Evolutionary conservation across 2,797 vertebrate species (phyloP).

Genomic region (Pseudotriccus pelzelni): DNA sequence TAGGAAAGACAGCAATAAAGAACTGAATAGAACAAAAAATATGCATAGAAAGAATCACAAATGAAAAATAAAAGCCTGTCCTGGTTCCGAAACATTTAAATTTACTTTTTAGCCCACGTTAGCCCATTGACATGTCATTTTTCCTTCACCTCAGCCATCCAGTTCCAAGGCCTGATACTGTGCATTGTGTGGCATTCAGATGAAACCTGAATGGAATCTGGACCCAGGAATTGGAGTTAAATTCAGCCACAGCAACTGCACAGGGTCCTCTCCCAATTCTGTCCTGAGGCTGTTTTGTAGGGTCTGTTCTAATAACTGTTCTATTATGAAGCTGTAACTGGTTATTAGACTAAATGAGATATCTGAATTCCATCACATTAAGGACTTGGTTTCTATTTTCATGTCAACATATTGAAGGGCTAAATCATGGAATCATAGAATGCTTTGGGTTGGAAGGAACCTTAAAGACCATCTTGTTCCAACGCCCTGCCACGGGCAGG

Average conservation of each 20-base stretch:
- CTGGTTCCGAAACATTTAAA: not conserved
- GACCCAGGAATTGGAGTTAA: not conserved
- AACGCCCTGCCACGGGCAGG: not conserved
- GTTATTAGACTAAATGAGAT: not conserved
- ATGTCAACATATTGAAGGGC: not conserved
- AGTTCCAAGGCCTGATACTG: not conserved
- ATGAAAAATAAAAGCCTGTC: not conserved
- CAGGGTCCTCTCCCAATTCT: not conserved
- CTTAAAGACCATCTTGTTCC: not conserved
- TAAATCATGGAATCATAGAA: not conserved
- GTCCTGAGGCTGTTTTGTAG: not conserved
- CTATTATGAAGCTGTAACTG: not conserved
- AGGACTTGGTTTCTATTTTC: not conserved
- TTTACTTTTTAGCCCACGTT: not conserved
- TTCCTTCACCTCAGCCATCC: not conserved
- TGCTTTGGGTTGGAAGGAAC: not conserved
- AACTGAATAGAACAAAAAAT: not conserved
- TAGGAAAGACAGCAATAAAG: not conserved
- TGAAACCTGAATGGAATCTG: not conserved
- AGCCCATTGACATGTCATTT: not conserved
- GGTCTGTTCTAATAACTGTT: not conserved
- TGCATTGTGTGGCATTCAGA: not conserved
- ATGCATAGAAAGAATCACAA: not conserved
- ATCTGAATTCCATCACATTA: not conserved
- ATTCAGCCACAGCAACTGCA: not conserved